These are phyloP conservation scores for Tigriopus japonicus DNA, from an alignment of 1,140 invertebrate genomes.

Conservation along the genomic window DNA sequence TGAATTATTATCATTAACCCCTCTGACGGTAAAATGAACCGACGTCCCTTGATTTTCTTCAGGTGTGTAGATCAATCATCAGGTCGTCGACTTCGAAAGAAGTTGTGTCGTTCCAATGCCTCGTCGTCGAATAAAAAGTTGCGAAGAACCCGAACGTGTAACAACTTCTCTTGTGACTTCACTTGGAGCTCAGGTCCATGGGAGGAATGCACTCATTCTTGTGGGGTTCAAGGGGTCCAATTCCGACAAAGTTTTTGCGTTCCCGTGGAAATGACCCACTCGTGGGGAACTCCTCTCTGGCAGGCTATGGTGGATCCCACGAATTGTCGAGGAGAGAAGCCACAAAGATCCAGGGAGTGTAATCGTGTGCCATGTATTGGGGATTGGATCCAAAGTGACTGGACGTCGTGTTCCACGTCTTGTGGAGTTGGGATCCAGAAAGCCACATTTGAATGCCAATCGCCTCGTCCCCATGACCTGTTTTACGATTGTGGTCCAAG, in stretches of 20 bases:
- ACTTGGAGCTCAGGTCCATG: constrained; percentile 39
- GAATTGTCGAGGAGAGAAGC: constrained; percentile 27
- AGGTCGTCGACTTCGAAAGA: neutral
- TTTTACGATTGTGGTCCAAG: constrained; percentile 31
- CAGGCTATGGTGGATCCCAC: constrained; percentile 31
- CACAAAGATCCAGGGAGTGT: constrained; percentile 19
- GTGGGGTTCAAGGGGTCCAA: constrained; percentile 37
- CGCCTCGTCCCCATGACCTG: constrained; percentile 22
- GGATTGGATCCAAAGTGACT: constrained; percentile 19
- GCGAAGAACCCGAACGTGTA: constrained; percentile 28
- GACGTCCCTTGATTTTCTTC: neutral
- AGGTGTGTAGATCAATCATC: constrained; percentile 8
- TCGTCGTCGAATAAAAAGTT: constrained; percentile 15
- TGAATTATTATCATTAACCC: too few species aligned
- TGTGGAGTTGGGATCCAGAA: constrained; percentile 31
- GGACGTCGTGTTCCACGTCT: constrained; percentile 30
- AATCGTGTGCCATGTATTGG: constrained; percentile 20
- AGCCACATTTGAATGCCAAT: constrained; percentile 27
- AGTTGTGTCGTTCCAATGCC: neutral
- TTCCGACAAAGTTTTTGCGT: constrained; percentile 41
- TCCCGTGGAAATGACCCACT: constrained; percentile 18
- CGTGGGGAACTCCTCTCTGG: neutral
- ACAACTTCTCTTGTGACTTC: constrained; percentile 38
- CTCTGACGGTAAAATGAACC: too few species aligned
- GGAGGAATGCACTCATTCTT: constrained; percentile 42